phyloP scores from a whole-genome alignment of 2,888 invertebrate genomes.

The Apodemia mormo region DNA sequence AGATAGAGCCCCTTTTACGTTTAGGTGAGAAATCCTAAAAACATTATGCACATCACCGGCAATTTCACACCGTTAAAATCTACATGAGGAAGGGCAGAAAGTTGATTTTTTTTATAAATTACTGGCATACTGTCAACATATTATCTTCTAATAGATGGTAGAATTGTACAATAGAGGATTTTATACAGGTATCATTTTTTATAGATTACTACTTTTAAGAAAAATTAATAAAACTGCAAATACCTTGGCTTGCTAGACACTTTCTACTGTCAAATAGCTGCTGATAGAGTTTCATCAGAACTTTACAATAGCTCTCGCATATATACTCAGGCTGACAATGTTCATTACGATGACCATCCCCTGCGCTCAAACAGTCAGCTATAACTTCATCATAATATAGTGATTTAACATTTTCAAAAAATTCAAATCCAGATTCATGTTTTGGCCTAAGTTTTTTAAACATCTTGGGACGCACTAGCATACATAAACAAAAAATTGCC shows the following conservation, averaged over 20 bases:
- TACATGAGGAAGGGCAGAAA: too few relatives aligned
- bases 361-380: conserved; percentile 41
- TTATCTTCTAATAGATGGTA: too few relatives aligned
- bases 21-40: too few relatives aligned
- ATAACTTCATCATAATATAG: conserved; percentile 40
- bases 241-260: conserved; percentile 56
- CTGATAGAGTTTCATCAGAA: conserved; percentile 54
- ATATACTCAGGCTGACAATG: conserved; percentile 68
- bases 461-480: conserved; percentile 53
- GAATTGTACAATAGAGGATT: too few relatives aligned
- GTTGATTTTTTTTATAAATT: too few relatives aligned
- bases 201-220: neutral
- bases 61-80: too few relatives aligned
- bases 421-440: conserved; percentile 48
- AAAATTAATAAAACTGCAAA: neutral
- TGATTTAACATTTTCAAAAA: conserved; percentile 56
- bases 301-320: conserved; percentile 60
- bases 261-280: conserved; percentile 53
- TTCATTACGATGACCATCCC: conserved; percentile 44
- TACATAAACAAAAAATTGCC: conserved; percentile 57
- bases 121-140: too few relatives aligned
- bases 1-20: too few relatives aligned
- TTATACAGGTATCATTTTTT: too few relatives aligned
- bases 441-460: conserved; percentile 47
- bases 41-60: too few relatives aligned